Evolutionary conservation across 2,797 vertebrate genomes (phyloP).

Genomic region (Zalophus californianus): DNA sequence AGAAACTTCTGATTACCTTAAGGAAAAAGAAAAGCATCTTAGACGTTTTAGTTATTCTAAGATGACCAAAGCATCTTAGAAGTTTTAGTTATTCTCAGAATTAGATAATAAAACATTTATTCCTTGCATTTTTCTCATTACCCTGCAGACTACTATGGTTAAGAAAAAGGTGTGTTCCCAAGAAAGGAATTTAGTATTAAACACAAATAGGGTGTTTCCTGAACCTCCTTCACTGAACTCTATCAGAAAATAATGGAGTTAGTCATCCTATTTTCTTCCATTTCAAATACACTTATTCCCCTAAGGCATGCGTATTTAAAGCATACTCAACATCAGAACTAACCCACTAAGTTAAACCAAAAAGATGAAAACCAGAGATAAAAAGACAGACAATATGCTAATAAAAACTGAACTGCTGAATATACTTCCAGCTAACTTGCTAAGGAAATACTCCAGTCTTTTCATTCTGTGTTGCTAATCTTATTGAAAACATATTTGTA

Average conservation of each 20-base stretch:
- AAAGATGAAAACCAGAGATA: slow-evolving; percentile 51
- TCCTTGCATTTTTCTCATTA: slow-evolving; percentile 67
- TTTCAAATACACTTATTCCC: slow-evolving; percentile 55
- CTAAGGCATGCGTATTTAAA: slow-evolving; percentile 19
- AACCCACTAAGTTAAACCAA: slow-evolving; percentile 20
- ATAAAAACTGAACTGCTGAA: background rate
- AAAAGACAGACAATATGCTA: background rate
- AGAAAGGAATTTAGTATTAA: slow-evolving; percentile 76
- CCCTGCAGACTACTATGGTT: slow-evolving; percentile 28
- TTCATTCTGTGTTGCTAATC: background rate
- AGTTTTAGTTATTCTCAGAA: slow-evolving; percentile 70
- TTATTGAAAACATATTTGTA: slow-evolving; percentile 13
- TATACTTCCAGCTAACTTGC: background rate
- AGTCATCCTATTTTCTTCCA: slow-evolving; percentile 42
- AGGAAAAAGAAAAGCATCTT: slow-evolving; percentile 70
- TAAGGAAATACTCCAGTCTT: background rate
- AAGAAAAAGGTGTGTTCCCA: slow-evolving; percentile 42
- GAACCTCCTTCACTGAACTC: slow-evolving; percentile 14
- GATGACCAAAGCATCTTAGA: slow-evolving; percentile 28
- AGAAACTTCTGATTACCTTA: slow-evolving; percentile 75
- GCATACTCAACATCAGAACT: background rate
- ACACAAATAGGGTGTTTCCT: slow-evolving; percentile 44
- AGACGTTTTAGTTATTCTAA: slow-evolving; percentile 56
- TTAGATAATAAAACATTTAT: slow-evolving; percentile 44
- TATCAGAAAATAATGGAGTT: slow-evolving; percentile 61